Evolutionary conservation across 2,888 invertebrate genomes (phyloP), one percentile per base, ranked within the genome.

Genomic region (Pheosia gnoma): DNA sequence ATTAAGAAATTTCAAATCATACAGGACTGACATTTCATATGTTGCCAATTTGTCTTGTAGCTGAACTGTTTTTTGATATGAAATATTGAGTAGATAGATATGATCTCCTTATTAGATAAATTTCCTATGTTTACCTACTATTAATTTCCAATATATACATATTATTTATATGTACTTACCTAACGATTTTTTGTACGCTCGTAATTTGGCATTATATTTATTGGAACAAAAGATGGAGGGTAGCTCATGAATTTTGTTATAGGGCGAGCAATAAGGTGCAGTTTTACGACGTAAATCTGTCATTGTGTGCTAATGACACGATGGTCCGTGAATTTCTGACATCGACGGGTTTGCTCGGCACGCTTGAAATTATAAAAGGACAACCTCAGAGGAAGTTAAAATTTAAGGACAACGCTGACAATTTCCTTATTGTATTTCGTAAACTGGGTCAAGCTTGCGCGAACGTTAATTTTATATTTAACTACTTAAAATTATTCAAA

Each of bases 281-380:
- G 51, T 38, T 54, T 57, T 65, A 54, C 65, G 64, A 67, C 71
- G 74, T 86, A 85, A 86, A 82, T 77, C 81, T 78, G 82, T 86
- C 83, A 75, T 68, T 79, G 62, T 61, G 61, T 62, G 71, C 78
- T 80, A 80, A 74, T 56, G 56, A 56, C 59, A 80, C 76, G 75
- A 77, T 71, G 66, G 60, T 71, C 67, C 77, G 77, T 81, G 80
- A 83, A 78, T 77, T 73, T 63, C 72, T 59, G 61, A 61, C 69
- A 60, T 72, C 67, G 59, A 59, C 75, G 77, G 73, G 72, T 75
- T 80, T 75, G 77, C 78, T 65, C 77, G 64, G 60, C 71, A 68
- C 76, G 71, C 75, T 67, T 60, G 62, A 80, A 84, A 66, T 74
- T 68, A 67, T n/a, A 66, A 58, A 67, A 74, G 72, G 75, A 72